A percentile compares a stretch with the other conserved stretches of the same genome.
These are phyloP conservation scores for Jacana jacana DNA, from an alignment of 2,113 vertebrate species.

Conservation along the genomic window DNA sequence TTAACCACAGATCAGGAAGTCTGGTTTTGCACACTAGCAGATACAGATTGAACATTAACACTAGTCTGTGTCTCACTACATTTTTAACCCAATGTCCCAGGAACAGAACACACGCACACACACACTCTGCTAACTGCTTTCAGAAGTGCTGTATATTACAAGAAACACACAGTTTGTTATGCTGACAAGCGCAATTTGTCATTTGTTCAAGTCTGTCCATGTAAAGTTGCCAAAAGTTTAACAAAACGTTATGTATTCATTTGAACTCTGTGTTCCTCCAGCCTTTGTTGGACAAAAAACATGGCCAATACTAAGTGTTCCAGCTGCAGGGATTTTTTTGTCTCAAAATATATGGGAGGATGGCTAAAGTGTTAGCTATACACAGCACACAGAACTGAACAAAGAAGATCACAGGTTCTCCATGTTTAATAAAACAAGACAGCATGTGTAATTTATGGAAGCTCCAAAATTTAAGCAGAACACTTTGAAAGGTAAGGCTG, in stretches of 20 bases:
- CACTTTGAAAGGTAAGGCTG: not conserved
- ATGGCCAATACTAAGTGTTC: not conserved
- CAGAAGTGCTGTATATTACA: not conserved
- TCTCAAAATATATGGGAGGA: not conserved
- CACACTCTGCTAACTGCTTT: not conserved
- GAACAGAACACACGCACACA: not conserved
- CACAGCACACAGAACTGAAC: not conserved
- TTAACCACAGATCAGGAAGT: not conserved
- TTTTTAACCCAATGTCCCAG: not conserved
- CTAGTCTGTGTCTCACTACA: rapidly evolving
- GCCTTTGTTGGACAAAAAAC: slow-evolving; percentile 40
- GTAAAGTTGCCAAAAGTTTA: slow-evolving; percentile 49
- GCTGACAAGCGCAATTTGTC: slow-evolving; percentile 13
- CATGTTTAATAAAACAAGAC: not conserved
- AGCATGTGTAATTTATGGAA: not conserved
- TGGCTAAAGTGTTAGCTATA: not conserved
- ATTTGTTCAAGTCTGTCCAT: slow-evolving; percentile 12
- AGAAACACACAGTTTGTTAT: not conserved
- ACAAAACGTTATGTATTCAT: slow-evolving; percentile 57
- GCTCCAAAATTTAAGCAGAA: not conserved
- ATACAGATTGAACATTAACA: not conserved
- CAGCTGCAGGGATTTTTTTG: slow-evolving; percentile 33
- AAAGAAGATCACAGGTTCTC: not conserved
- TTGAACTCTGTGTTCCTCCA: slow-evolving; percentile 71
- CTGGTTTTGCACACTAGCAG: not conserved